A percentile compares a stretch with the other conserved stretches of the same genome.
phyloP scores from a whole-genome alignment of 1,140 invertebrate species.

The Spodoptera frugiperda region DNA sequence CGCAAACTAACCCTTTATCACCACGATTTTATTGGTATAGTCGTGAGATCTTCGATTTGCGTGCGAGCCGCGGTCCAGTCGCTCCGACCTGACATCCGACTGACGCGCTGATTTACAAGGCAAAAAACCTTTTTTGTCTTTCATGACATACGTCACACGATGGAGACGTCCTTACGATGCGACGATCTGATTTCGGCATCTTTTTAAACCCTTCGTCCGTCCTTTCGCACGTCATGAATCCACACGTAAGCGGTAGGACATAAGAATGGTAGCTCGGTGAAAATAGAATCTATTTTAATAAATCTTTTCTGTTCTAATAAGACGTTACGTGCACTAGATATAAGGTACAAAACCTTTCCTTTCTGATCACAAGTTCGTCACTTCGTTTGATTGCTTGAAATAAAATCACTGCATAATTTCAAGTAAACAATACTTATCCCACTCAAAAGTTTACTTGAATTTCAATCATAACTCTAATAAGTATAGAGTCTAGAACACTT shows the following conservation, averaged over 20 bases:
- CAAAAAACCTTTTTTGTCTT: constrained; percentile 68
- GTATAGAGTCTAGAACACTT: too few species aligned
- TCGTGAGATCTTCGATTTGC: constrained; percentile 67
- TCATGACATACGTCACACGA: constrained; percentile 65
- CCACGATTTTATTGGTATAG: constrained; percentile 58
- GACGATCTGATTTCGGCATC: constrained; percentile 76
- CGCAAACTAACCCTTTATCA: constrained; percentile 44
- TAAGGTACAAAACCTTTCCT: constrained; percentile 12
- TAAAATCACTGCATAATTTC: constrained; percentile 25
- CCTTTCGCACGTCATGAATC: constrained; percentile 58
- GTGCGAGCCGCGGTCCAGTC: constrained; percentile 53
- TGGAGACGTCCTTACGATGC: constrained; percentile 70
- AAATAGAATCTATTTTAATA: constrained; percentile 44
- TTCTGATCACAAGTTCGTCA: constrained; percentile 5
- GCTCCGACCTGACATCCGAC: constrained; percentile 44
- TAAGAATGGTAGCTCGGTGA: constrained; percentile 50
- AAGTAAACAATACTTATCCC: neutral
- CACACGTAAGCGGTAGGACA: constrained; percentile 41
- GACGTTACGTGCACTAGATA: neutral
- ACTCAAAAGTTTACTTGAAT: too few species aligned
- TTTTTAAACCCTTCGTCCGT: constrained; percentile 61
- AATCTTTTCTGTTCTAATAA: constrained; percentile 15
- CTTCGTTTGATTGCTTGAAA: constrained; percentile 34
- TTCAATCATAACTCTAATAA: too few species aligned
- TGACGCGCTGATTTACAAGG: constrained; percentile 78